Evolutionary conservation across 1,140 invertebrate species (phyloP).

Genomic region (Yoshiicerus persimilis): DNA sequence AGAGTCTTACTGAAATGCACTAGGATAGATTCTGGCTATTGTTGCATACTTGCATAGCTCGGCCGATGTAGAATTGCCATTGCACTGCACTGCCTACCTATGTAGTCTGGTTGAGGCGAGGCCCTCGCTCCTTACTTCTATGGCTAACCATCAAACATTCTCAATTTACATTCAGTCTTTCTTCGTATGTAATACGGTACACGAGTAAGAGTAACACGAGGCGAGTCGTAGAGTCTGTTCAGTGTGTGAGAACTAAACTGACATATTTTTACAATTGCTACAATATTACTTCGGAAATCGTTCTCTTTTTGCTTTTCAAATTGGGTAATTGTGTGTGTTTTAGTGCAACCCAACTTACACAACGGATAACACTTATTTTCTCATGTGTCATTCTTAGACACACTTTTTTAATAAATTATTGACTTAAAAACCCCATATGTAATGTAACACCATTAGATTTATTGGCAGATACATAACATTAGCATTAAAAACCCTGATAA

Average conservation of each 20-base stretch:
- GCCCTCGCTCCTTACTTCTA: neutral
- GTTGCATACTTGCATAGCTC: no score
- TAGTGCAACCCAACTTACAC: neutral
- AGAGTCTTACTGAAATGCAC: neutral
- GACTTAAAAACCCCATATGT: no score
- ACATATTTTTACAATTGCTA: neutral
- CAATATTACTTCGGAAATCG: neutral
- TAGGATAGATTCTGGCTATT: neutral
- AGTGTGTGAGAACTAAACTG: neutral
- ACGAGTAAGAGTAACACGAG: neutral
- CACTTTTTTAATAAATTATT: neutral
- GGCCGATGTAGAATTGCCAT: neutral
- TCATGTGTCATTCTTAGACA: no score
- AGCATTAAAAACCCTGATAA: neutral
- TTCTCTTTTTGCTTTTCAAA: neutral
- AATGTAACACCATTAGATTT: no score
- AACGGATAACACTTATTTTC: neutral
- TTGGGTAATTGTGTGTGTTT: neutral
- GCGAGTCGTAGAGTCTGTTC: neutral
- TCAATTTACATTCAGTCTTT: neutral
- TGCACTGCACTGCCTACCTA: neutral
- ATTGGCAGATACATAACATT: neutral
- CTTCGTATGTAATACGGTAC: neutral
- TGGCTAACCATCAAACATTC: neutral
- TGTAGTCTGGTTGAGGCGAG: neutral